Evolutionary conservation across 2,888 invertebrate genomes (phyloP).

Genomic region (Oligia fasciuncula): DNA sequence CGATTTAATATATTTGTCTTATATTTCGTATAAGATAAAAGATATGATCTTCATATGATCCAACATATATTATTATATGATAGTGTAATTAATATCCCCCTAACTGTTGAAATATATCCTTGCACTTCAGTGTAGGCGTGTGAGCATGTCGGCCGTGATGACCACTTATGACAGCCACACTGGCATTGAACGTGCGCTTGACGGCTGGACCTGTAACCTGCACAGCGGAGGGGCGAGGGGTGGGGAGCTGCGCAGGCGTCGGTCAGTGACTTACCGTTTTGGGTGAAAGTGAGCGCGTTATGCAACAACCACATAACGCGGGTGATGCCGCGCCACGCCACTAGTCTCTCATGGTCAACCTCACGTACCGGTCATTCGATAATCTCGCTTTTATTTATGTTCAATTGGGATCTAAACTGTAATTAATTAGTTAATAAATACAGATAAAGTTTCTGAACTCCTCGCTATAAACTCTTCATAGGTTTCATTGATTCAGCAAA

Average conservation of each 20-base stretch:
- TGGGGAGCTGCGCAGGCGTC: conserved; percentile 31
- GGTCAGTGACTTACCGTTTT: conserved; percentile 77
- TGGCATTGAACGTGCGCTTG: conserved; percentile 46
- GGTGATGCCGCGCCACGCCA: conserved; percentile 20
- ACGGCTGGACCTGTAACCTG: conserved; percentile 14
- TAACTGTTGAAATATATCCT: background rate
- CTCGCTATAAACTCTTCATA: background rate
- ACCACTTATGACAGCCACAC: conserved; percentile 4
- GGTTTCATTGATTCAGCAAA: background rate
- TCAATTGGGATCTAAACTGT: background rate
- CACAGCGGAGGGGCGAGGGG: background rate
- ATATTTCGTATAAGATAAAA: background rate
- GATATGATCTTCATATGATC: background rate
- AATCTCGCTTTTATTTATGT: conserved; percentile 23
- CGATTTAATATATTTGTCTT: background rate
- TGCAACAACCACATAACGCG: conserved; percentile 63
- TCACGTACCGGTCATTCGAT: conserved; percentile 7
- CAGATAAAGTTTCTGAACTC: background rate
- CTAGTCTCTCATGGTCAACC: conserved; percentile 59
- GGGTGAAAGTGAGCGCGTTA: conserved; percentile 74
- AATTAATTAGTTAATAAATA: background rate
- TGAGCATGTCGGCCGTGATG: conserved; percentile 10
- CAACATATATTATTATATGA: background rate
- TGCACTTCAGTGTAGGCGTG: background rate
- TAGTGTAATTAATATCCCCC: background rate